Evolutionary conservation across 2,797 vertebrate species (phyloP), one percentile per base, ranked within the genome.

Genomic region (Pagetopsis macropterus): DNA sequence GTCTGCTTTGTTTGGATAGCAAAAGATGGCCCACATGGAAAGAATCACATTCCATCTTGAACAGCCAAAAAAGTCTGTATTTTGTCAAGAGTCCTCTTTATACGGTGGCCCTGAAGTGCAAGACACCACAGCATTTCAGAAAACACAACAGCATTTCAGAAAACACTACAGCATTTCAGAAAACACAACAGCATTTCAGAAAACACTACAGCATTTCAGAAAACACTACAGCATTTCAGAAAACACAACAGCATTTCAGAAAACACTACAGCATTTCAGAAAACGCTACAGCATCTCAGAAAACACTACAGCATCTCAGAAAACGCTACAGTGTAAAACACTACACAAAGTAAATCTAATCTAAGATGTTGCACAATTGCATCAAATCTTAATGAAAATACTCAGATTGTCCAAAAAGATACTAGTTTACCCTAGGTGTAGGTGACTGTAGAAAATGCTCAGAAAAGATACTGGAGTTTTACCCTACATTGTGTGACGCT

Each of bases 21-120:
- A 19, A 65, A 58, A 55, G 59, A 82, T 59, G 66, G 72, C 40
- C 55, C 71, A 76, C 75, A 86, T 78, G 77, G 70, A 81, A 84
- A 86, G 68, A 76, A 84, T 82, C 71, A 31, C 84, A 78, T 81
- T 78, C 80, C 70, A 27, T 77, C 50, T 63, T 64, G 60, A 85
- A 72, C 23, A 13, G 61, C 65, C 63, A 33, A 55, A 74, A 80
- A 72, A 54, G 55, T 58, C 62, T 37, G 67, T 50, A 31, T 72
- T 79, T 84, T 83, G 72, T 69, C 82, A 78, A 67, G 72, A 73
- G 56, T 84, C 49, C 80, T 85, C 75, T 33, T 33, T 8, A 27
- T 27, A 27, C 3, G 27, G 27, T 27, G 27, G 27, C 27, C 27
- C 27, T 27, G 27, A 27, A 27, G 27, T 27, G 27, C 27, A 27